Conservation (phyloP, 2,113 vertebrate genomes). For the Sarotherodon lohbergeri region DNA sequence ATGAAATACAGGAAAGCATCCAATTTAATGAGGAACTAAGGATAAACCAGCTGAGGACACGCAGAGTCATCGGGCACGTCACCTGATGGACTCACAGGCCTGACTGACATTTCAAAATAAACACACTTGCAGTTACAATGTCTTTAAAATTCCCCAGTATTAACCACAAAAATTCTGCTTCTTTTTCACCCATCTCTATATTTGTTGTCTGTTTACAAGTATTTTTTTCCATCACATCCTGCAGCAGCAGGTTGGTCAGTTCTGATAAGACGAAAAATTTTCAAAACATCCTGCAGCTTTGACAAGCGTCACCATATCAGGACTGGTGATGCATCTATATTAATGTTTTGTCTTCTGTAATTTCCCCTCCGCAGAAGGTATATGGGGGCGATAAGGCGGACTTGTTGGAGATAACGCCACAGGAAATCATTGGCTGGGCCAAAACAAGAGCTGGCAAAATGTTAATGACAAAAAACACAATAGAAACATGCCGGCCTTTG, state of each 20-base stretch:
- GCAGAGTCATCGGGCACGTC: not conserved
- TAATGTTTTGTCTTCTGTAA: slow-evolving; percentile 5
- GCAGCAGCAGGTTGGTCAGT: not conserved
- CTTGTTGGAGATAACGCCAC: slow-evolving; percentile 9
- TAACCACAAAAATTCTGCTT: not conserved
- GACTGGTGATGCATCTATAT: not conserved
- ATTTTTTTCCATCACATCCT: slow-evolving; percentile 7
- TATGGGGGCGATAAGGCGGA: slow-evolving; percentile 3
- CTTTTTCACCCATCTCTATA: not conserved
- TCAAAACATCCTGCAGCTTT: not conserved
- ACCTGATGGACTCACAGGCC: not conserved
- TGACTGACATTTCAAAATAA: not conserved
- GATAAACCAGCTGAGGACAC: not conserved
- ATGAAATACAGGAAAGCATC: slow-evolving; percentile 12
- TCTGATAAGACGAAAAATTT: not conserved
- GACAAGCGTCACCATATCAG: not conserved
- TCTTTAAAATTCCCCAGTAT: not conserved
- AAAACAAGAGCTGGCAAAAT: slow-evolving; percentile 36
- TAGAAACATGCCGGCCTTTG: slow-evolving; percentile 37
- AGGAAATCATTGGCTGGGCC: slow-evolving; percentile 35
- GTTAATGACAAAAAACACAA: slow-evolving; percentile 54
- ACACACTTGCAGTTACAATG: not conserved
- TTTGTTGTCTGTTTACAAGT: not conserved
- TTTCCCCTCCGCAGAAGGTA: not conserved
- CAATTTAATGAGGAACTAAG: not conserved